Conservation (phyloP, 2,888 invertebrate species). For the Eristalis intricaria region DNA sequence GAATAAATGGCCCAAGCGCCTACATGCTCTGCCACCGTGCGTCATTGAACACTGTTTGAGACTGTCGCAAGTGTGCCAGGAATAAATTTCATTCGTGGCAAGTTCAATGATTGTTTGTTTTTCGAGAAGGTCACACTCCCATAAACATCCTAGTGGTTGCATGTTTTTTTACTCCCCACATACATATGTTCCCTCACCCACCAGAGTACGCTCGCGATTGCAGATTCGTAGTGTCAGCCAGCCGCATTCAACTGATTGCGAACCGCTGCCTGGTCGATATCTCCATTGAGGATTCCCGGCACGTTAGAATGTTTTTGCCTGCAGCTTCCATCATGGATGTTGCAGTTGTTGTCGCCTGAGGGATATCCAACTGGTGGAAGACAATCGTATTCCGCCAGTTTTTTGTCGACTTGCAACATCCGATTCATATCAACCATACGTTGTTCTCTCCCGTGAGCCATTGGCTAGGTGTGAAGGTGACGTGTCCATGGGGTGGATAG, state of each 20-base stretch:
- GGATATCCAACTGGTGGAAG: conserved; percentile 40
- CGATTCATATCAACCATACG: conserved; percentile 4
- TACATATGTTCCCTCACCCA: conserved; percentile 14
- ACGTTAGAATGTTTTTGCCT: conserved; percentile 42
- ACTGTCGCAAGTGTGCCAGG: conserved; percentile 27
- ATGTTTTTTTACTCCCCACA: not conserved
- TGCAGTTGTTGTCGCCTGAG: conserved; percentile 3
- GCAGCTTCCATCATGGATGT: not conserved
- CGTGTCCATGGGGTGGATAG: not conserved
- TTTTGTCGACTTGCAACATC: not conserved
- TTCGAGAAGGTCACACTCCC: conserved; percentile 24
- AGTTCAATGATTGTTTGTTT: conserved; percentile 40
- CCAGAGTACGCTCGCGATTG: conserved; percentile 22
- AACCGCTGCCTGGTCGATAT: conserved; percentile 8
- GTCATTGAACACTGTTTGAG: not conserved
- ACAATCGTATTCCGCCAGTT: conserved; percentile 11
- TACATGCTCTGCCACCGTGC: not conserved
- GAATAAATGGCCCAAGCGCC: too few species aligned
- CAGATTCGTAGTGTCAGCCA: conserved; percentile 29
- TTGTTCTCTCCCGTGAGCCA: not conserved
- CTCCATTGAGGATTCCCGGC: conserved; percentile 28
- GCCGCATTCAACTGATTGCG: conserved; percentile 35
- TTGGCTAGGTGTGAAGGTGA: not conserved
- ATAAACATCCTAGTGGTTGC: not conserved
- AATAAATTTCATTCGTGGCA: conserved; percentile 33